A percentile compares a stretch with the other conserved stretches of the same genome.
phyloP scores from a whole-genome alignment of 2,888 invertebrate genomes.

The Sarcophaga variegata region DNA sequence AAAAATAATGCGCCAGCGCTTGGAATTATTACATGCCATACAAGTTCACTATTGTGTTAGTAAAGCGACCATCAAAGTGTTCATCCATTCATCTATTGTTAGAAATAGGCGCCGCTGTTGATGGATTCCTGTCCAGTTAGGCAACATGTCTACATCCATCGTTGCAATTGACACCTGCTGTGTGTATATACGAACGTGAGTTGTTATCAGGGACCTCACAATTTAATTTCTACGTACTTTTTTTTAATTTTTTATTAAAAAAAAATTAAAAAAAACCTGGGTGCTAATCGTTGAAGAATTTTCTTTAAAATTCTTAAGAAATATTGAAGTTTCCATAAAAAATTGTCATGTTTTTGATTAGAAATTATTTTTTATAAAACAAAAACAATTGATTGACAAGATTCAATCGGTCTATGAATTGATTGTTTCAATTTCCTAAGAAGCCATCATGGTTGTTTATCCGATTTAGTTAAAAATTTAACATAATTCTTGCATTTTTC shows the following conservation, averaged over 20 bases:
- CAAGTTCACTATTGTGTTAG: constrained; percentile 8
- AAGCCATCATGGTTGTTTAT: constrained; percentile 25
- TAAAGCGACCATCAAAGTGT: constrained; percentile 31
- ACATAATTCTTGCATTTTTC: constrained; percentile 1
- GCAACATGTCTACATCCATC: constrained; percentile 66
- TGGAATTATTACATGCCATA: neutral
- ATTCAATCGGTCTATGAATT: neutral
- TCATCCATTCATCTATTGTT: constrained; percentile 64
- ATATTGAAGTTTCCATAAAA: neutral
- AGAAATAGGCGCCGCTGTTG: constrained; percentile 78
- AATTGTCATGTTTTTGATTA: constrained; percentile 19
- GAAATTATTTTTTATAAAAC: neutral
- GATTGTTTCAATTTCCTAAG: constrained; percentile 15
- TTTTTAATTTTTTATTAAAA: neutral
- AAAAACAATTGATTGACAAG: constrained; percentile 15
- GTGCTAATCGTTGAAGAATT: neutral
- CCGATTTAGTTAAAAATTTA: constrained; percentile 12
- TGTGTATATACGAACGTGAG: constrained; percentile 62
- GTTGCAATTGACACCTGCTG: constrained; percentile 79
- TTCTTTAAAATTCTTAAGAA: neutral
- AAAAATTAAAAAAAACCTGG: no score
- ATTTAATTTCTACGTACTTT: neutral
- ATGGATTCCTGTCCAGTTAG: constrained; percentile 75
- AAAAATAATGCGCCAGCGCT: neutral
- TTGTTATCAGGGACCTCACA: constrained; percentile 74